Percentiles rank a stretch among this genome's conserved stretches.
These are phyloP conservation scores for Acrobeloides nanus DNA, from an alignment of 2,888 invertebrate genomes.

Conservation along the genomic window DNA sequence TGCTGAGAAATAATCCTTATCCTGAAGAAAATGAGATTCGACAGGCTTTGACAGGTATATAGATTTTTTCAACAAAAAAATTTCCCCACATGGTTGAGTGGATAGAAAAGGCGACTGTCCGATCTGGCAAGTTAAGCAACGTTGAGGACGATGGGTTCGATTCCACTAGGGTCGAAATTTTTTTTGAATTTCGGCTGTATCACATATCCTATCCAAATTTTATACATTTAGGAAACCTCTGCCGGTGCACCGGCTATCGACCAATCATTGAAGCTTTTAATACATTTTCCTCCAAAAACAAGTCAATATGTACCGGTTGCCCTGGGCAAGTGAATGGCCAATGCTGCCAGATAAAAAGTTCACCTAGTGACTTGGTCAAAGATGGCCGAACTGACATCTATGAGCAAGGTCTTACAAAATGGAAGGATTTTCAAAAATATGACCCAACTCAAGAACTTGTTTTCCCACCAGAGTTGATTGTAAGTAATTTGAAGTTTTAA, in stretches of 20 bases:
- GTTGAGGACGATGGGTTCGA: too few relatives aligned
- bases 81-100: too few relatives aligned
- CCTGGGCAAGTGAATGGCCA: slow-evolving; percentile 8
- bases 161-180: too few relatives aligned
- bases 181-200: too few relatives aligned
- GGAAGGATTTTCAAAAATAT: slow-evolving; percentile 55
- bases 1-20: slow-evolving; percentile 67
- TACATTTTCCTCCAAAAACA: too few relatives aligned
- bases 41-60: slow-evolving; percentile 29
- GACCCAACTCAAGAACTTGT: slow-evolving; percentile 78
- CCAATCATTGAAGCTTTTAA: slow-evolving; percentile 6
- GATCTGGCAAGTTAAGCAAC: too few relatives aligned
- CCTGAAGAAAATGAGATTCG: slow-evolving; percentile 57
- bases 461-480: slow-evolving; percentile 76
- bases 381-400: not conserved
- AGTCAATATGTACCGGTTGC: too few relatives aligned
- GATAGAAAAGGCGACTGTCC: too few relatives aligned
- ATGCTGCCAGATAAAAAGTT: slow-evolving; percentile 11
- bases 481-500: slow-evolving; percentile 47
- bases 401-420: slow-evolving; percentile 6
- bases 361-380: slow-evolving; percentile 8
- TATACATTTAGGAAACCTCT: slow-evolving; percentile 5
- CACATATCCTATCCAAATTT: too few relatives aligned
- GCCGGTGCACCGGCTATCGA: slow-evolving; percentile 8
- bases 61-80: too few relatives aligned